Percentiles rank a stretch among this genome's conserved stretches.
Evolutionary conservation across 1,140 invertebrate genomes (phyloP).

Genomic region (Galleria mellonella): DNA sequence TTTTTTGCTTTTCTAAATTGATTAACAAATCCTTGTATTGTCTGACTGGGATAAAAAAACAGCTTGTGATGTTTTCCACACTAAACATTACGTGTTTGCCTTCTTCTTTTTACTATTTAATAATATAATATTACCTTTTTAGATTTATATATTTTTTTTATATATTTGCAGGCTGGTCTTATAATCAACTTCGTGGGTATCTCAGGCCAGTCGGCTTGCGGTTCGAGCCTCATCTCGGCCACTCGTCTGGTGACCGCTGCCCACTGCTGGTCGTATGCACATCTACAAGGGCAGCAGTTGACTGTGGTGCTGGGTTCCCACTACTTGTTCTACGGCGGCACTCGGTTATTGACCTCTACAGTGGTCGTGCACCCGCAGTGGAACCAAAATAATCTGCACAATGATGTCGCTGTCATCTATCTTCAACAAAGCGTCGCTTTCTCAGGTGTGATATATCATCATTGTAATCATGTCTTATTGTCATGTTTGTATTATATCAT

Average conservation of each 20-base stretch:
- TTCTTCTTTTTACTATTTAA: too few relatives aligned
- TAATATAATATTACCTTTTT: too few relatives aligned
- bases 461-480: too few relatives aligned
- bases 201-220: slow-evolving; percentile 24
- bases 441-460: slow-evolving; percentile 16
- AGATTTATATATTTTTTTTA: too few relatives aligned
- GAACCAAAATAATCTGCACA: slow-evolving; percentile 17
- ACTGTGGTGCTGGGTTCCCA: slow-evolving; percentile 28
- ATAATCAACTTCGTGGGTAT: slow-evolving; percentile 21
- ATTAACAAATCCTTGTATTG: too few relatives aligned
- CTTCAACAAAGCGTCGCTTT: slow-evolving; percentile 38
- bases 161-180: slow-evolving; percentile 32
- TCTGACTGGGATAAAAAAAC: too few relatives aligned
- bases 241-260: slow-evolving; percentile 33
- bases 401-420: slow-evolving; percentile 63
- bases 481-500: too few relatives aligned
- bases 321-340: slow-evolving; percentile 29
- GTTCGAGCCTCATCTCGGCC: slow-evolving; percentile 19
- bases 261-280: slow-evolving; percentile 31
- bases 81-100: too few relatives aligned
- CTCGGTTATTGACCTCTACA: slow-evolving; percentile 12
- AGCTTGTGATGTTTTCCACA: too few relatives aligned
- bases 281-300: slow-evolving; percentile 19
- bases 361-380: slow-evolving; percentile 33
- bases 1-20: too few relatives aligned